These are phyloP conservation scores for Rhabditoides inermis DNA, from an alignment of 2,888 invertebrate genomes.

Conservation along the genomic window DNA sequence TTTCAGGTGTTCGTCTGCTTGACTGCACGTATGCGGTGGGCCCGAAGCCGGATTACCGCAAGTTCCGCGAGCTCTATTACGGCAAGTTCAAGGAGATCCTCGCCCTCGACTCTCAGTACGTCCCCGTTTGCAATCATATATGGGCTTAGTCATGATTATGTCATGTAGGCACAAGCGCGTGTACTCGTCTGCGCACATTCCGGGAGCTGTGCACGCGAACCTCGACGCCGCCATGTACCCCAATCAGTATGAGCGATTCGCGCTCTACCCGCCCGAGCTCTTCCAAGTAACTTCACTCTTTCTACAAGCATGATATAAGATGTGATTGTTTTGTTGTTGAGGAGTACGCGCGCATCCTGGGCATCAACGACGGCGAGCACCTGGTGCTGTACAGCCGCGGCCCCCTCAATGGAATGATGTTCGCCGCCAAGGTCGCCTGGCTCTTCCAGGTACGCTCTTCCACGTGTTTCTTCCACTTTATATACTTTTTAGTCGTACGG, in stretches of 20 bases:
- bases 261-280: conserved; percentile 31
- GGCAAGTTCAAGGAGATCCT: conserved; percentile 31
- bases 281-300: conserved; percentile 19
- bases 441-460: conserved; percentile 31
- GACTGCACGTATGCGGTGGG: conserved; percentile 32
- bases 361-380: conserved; percentile 36
- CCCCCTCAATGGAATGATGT: conserved; percentile 42
- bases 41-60: conserved; percentile 27
- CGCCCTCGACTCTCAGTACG: too few species aligned
- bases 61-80: conserved; percentile 30
- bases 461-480: not conserved
- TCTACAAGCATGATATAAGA: not conserved
- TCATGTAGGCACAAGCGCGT: too few species aligned
- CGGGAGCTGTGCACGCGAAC: conserved; percentile 33
- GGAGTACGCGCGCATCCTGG: conserved; percentile 10
- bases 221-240: conserved; percentile 41
- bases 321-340: not conserved
- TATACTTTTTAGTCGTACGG: conserved; percentile 32
- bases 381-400: conserved; percentile 40
- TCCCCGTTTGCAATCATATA: too few species aligned
- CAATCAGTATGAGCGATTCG: conserved; percentile 32
- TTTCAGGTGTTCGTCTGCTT: conserved; percentile 28
- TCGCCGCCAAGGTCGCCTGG: conserved; percentile 36
- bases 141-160: conserved; percentile 7
- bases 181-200: conserved; percentile 33